Base-by-base conservation (phyloP, 2,113 vertebrate species). In the Ctenomys sociabilis region DNA sequence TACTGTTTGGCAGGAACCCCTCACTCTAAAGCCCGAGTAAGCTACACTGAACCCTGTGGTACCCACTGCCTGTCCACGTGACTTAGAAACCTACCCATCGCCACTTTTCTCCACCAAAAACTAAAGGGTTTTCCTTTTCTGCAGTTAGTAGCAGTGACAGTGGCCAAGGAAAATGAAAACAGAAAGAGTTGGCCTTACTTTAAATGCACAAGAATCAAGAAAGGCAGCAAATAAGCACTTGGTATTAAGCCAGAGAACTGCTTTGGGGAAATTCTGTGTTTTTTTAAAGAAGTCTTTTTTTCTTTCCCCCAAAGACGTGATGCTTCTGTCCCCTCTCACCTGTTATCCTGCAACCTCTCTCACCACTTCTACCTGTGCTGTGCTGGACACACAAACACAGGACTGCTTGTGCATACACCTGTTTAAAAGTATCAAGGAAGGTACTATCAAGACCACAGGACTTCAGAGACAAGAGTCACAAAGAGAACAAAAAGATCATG, bases 161-260 rank as follows among this genome's bases (percentile, higher is more conserved):
- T 1, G 57, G 26, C 72, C 83, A 88, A 83, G 73, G 28, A 10
- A 87, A 84, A 81, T 52, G 77, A 37, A 81, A 94, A 90, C 32
- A 93, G 96, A 78, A 94, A 93, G 92, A 13, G 81, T 0, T 72
- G 75, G 68, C 35, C 37, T 90, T 43, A 45, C 63, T 94, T 94
- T 84, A 73, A 83, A 75, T 80, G 35, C 78, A 92, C 91, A 93
- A 93, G 80, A 73, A 63, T 91, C 83, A 86, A 86, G 91, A 93
- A 92, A 57, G 80, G 54, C 28, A 40, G 68, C 66, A 87, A 96
- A 81, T 37, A 54, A 87, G 84, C 90, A 54, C 19, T 80, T 85
- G 75, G 57, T 90, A 78, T 37, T 63, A 49, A 83, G 73, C 49
- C 75, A 87, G 84, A 86, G 37, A 5, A 88, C 0, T 73, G 73